These are phyloP conservation scores for Scaptomyza flava DNA, from an alignment of 2,888 invertebrate genomes.

Conservation along the genomic window DNA sequence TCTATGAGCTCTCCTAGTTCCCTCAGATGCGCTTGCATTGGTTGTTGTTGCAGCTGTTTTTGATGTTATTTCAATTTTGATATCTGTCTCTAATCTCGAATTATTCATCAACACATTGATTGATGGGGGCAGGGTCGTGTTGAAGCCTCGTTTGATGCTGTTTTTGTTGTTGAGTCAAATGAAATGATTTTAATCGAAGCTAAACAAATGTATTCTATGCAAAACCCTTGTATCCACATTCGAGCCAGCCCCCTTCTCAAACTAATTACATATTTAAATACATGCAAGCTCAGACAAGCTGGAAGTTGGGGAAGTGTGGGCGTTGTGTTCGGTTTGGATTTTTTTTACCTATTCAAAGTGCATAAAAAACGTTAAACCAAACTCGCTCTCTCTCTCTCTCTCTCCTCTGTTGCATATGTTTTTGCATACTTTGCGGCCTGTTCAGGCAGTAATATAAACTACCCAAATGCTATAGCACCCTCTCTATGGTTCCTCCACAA, in stretches of 20 bases:
- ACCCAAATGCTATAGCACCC: slow-evolving; percentile 1
- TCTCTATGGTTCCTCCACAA: not conserved
- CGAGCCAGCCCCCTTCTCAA: slow-evolving; percentile 38
- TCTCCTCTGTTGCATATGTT: not conserved
- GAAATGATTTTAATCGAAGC: slow-evolving; percentile 28
- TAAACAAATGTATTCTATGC: slow-evolving; percentile 14
- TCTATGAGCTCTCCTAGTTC: too few relatives aligned
- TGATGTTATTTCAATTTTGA: slow-evolving; percentile 12
- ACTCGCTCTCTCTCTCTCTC: not conserved
- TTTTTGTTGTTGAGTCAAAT: slow-evolving; percentile 28
- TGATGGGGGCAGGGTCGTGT: slow-evolving; percentile 38
- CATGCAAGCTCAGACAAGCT: slow-evolving; percentile 45
- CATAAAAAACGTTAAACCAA: slow-evolving; percentile 52
- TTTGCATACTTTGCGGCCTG: slow-evolving; percentile 48
- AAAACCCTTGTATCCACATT: slow-evolving; percentile 40
- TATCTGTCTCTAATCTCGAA: slow-evolving; percentile 5
- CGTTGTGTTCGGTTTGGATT: slow-evolving; percentile 5
- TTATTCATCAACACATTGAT: slow-evolving; percentile 20
- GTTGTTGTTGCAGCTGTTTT: not conserved
- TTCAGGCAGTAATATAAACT: slow-evolving; percentile 40
- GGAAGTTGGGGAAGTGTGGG: not conserved
- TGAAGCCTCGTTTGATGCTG: slow-evolving; percentile 13
- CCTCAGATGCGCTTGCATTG: slow-evolving; percentile 28
- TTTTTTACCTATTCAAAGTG: slow-evolving; percentile 45
- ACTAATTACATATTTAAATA: slow-evolving; percentile 74